Conservation (phyloP, 2,888 invertebrate species). For the Eucera pruinosa region DNA sequence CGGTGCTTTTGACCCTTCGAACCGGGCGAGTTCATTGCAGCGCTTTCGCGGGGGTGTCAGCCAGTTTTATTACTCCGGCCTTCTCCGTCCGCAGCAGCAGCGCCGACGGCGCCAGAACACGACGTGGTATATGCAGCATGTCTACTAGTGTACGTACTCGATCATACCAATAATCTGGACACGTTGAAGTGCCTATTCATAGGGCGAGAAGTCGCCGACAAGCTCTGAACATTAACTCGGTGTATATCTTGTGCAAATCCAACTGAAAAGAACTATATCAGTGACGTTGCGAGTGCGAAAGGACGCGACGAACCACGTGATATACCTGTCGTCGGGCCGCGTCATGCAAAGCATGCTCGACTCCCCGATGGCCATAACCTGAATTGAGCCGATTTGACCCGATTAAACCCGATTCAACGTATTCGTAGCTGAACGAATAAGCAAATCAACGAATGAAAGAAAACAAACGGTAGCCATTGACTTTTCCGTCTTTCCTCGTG, state of each 20-base stretch:
- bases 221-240: conserved; percentile 34
- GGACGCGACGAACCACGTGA: conserved; percentile 76
- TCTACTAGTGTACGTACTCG: conserved; percentile 52
- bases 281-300: conserved; percentile 53
- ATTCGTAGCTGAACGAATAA: conserved; percentile 42
- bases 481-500: conserved; percentile 38
- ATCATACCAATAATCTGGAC: conserved; percentile 44
- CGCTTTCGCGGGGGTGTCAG: conserved; percentile 79
- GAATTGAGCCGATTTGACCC: conserved; percentile 66
- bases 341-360: conserved; percentile 69
- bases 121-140: conserved; percentile 56
- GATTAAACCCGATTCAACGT: conserved; percentile 55
- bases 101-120: conserved; percentile 68
- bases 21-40: conserved; percentile 82
- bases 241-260: conserved; percentile 21
- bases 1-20: conserved; percentile 82
- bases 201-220: conserved; percentile 57
- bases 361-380: conserved; percentile 75
- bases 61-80: conserved; percentile 64
- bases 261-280: conserved; percentile 37
- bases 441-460: conserved; percentile 50
- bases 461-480: conserved; percentile 62
- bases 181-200: conserved; percentile 53
- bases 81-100: conserved; percentile 67
- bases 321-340: conserved; percentile 71